Conservation (phyloP, 2,113 vertebrate species). For the Choloepus hoffmanni region DNA sequence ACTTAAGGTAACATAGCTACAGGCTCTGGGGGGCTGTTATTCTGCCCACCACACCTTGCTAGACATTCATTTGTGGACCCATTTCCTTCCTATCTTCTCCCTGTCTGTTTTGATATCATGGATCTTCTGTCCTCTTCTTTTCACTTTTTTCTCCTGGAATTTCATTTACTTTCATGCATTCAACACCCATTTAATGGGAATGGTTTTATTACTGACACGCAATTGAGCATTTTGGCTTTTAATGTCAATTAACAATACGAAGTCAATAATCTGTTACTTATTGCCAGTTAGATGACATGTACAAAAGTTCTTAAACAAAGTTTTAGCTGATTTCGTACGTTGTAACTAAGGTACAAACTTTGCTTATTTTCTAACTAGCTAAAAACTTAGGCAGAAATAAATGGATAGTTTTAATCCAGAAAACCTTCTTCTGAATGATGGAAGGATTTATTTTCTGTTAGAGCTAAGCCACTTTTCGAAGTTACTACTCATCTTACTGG, state of each 20-base stretch:
- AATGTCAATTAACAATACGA: not conserved
- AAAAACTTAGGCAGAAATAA: not conserved
- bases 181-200: not conserved
- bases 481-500: not conserved
- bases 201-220: not conserved
- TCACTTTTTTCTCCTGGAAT: not conserved
- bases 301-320: not conserved
- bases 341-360: not conserved
- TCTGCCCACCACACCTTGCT: not conserved
- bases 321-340: not conserved
- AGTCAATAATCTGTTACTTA: not conserved
- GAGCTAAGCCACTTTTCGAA: not conserved
- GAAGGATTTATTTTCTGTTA: constrained; percentile 22
- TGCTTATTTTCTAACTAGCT: constrained; percentile 5
- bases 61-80: not conserved
- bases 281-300: not conserved
- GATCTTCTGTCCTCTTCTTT: not conserved
- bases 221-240: not conserved
- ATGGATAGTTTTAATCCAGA: not conserved
- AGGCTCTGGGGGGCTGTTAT: not conserved
- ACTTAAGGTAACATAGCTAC: not conserved
- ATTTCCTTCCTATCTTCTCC: not conserved
- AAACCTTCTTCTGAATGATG: not conserved
- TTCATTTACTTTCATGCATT: not conserved
- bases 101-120: not conserved